Conservation (phyloP, 2,797 vertebrate species). For the Tarsius wallacei region DNA sequence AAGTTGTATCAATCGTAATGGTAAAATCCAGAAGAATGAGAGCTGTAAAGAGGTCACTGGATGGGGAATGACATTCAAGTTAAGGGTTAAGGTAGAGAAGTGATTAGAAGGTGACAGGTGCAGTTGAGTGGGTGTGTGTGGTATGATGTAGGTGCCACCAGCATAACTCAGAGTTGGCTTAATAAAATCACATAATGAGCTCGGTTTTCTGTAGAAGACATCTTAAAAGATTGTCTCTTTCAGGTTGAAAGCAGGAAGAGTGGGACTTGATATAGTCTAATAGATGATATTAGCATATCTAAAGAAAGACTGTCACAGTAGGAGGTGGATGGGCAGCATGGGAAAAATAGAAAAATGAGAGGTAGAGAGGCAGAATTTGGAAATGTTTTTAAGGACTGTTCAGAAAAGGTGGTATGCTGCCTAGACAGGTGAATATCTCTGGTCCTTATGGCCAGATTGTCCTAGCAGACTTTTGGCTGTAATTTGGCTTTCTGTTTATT, state of each 20-base stretch:
- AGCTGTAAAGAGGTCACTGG: slow-evolving; percentile 17
- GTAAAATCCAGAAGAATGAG: slow-evolving; percentile 49
- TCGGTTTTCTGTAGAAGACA: slow-evolving; percentile 75
- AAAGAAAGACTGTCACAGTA: slow-evolving; percentile 79
- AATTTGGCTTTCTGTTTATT: slow-evolving; percentile 50
- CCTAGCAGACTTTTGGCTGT: background rate
- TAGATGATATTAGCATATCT: slow-evolving; percentile 83
- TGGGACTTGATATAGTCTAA: slow-evolving; percentile 71
- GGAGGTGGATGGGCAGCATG: slow-evolving; percentile 55
- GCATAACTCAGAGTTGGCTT: slow-evolving; percentile 68
- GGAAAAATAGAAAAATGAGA: slow-evolving; percentile 50
- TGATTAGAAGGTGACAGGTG: slow-evolving; percentile 54
- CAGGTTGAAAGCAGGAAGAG: slow-evolving; percentile 75
- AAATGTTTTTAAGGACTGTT: slow-evolving; percentile 14
- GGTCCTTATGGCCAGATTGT: background rate
- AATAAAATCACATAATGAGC: slow-evolving; percentile 62
- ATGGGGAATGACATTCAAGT: slow-evolving; percentile 27
- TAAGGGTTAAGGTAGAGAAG: slow-evolving; percentile 64
- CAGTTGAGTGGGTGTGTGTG: slow-evolving; percentile 10
- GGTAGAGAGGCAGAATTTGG: slow-evolving; percentile 24
- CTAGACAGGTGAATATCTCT: background rate
- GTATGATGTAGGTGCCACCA: slow-evolving; percentile 16
- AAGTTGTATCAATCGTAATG: background rate
- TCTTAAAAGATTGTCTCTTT: slow-evolving; percentile 79
- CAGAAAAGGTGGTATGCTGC: background rate